Conservation (phyloP, 2,797 vertebrate genomes). For the Apodemus agrarius region DNA sequence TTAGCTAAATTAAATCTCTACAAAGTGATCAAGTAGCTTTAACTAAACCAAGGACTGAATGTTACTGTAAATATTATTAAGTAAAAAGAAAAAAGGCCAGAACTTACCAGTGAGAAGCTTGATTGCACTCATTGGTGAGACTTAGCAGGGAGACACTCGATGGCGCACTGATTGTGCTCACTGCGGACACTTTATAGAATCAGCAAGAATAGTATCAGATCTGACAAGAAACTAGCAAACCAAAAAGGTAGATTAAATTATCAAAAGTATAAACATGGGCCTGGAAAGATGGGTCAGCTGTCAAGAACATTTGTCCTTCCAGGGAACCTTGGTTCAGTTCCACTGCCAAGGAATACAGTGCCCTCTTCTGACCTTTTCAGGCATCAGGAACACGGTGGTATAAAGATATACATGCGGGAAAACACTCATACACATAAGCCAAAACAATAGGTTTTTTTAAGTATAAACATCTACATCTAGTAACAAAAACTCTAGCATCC, state of each 20-base stretch:
- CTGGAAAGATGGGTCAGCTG: neutral
- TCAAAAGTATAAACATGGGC: neutral
- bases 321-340: neutral
- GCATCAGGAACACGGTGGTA: neutral
- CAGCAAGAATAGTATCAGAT: neutral
- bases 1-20: constrained; percentile 35
- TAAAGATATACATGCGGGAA: neutral
- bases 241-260: neutral
- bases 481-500: neutral
- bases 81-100: neutral
- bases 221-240: neutral
- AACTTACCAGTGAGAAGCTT: neutral
- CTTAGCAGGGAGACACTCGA: neutral
- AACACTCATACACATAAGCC: too few species aligned
- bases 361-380: neutral
- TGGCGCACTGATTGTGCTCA: neutral
- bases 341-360: neutral
- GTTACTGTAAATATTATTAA: neutral
- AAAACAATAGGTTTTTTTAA: neutral
- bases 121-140: neutral
- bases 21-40: neutral
- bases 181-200: neutral
- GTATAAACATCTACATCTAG: neutral
- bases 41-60: neutral
- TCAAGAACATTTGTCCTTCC: neutral